Evolutionary conservation across 2,113 vertebrate genomes (phyloP), one percentile per base, ranked within the genome.

Genomic region (Nibea coibor): DNA sequence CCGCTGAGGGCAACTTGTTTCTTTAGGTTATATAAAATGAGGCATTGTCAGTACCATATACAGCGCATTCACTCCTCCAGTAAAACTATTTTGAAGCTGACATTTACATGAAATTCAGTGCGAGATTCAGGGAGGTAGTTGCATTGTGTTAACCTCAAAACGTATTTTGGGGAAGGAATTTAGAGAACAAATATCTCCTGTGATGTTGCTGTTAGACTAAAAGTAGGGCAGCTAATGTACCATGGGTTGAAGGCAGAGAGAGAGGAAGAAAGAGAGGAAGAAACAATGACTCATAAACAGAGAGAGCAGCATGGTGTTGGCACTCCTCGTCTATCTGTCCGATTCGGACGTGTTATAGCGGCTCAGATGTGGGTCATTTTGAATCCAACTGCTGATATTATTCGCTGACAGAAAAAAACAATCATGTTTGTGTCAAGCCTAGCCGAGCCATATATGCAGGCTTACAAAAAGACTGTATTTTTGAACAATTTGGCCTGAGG

Each of bases 211-310:
- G 80, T 81, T 77, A 66, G 14, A 72, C 53, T 56, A 53, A 88
- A 92, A 92, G 87, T 90, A 87, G 87, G 90, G 64, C 90, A 89
- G 87, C 59, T 47, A 81, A 69, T 57, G 80, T 26, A 85, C 69
- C 50, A 75, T 26, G 11, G 78, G 82, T 82, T 82, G 78, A 72
- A 87, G 70, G 57, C 76, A 53, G 73, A 69, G 78, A 67, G 61
- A 79, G 75, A 69, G 64, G 7, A 70, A 66, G 64, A 78, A 50
- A 69, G 75, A 77, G 17, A 72, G 51, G 26, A 65, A 73, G 69
- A 89, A 70, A 72, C 17, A 42, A n/a, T 12, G 43, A 50, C 54
- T 58, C n/a, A 74, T 70, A 80, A 19, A 72, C 11, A 50, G 48
- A 73, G 22, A 56, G 31, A 22, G 26, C 72, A 80, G 69, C 75